Conservation (phyloP, 2,888 invertebrate species). For the Galerucella pusilla region DNA sequence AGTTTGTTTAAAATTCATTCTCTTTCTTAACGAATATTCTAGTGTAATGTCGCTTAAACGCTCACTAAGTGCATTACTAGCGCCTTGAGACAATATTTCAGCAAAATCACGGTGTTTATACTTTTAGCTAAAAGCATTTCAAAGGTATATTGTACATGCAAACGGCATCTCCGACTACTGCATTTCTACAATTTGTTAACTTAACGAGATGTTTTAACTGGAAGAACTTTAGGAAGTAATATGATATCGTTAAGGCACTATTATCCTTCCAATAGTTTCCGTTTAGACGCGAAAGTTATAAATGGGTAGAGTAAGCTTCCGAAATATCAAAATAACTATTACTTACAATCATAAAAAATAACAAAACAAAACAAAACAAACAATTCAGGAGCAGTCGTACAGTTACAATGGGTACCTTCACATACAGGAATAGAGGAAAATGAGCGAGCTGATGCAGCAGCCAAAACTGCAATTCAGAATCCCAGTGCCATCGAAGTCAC, state of each 20-base stretch:
- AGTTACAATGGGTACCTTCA: no score
- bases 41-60: slow-evolving; percentile 48
- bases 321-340: no score
- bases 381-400: no score
- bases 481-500: no score
- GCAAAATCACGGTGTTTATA: slow-evolving; percentile 47
- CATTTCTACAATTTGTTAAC: slow-evolving; percentile 24
- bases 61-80: slow-evolving; percentile 46
- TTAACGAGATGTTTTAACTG: slow-evolving; percentile 12
- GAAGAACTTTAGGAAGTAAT: background rate
- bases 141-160: slow-evolving; percentile 47
- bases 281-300: background rate
- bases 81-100: slow-evolving; percentile 47
- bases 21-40: slow-evolving; percentile 48
- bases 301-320: background rate
- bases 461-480: no score
- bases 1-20: slow-evolving; percentile 51
- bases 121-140: slow-evolving; percentile 43
- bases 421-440: no score
- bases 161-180: slow-evolving; percentile 38
- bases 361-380: no score
- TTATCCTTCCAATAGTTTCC: background rate
- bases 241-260: slow-evolving; percentile 1
- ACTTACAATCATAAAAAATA: no score
- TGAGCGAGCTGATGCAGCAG: no score